Base-by-base conservation (phyloP, 2,113 vertebrate genomes). In the Zapus hudsonius region DNA sequence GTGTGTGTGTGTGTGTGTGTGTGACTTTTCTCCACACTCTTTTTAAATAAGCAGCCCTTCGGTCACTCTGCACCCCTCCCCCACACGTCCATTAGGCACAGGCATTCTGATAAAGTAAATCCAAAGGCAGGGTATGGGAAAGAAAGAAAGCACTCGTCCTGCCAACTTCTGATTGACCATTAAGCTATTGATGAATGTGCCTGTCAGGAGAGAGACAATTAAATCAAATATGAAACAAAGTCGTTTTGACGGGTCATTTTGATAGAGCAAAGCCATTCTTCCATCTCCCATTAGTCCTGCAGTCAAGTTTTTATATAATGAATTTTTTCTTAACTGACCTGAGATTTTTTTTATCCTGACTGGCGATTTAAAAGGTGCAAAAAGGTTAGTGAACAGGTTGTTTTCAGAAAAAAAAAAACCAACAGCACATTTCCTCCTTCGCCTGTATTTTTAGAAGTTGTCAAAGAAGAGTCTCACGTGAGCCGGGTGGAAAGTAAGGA, bases 211-310 rank as follows among this genome's bases (percentile, higher is more conserved):
- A 98, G 98, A 99, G 99, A 99, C 99, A 99, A 99, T 99, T 99
- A 99, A 99, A 99, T 99, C 99, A 99, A 99, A 99, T 99, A 99
- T 99, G 99, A 99, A 99, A 99, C 99, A 99, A 99, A 99, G 99
- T 99, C 99, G 97, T 99, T 99, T 98, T 99, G 99, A 99, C 99
- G 98, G 99, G 98, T 98, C 98, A 98, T 99, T 99, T 98, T 99
- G 99, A 99, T 99, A 98, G 98, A 99, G 98, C 98, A 99, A 98
- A 99, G 98, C 98, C 98, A 98, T 98, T 99, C 99, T 98, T 98
- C 98, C 98, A 98, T 98, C 98, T 99, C 98, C 96, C 98, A 98
- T 99, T 98, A 99, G 98, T 98, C 98, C 98, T 98, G 98, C 98
- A 98, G 98, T 99, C 98, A 98, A 98, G 98, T 99, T 98, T 98